Conservation (phyloP, 2,888 invertebrate genomes). For the Pseudoips prasinana region DNA sequence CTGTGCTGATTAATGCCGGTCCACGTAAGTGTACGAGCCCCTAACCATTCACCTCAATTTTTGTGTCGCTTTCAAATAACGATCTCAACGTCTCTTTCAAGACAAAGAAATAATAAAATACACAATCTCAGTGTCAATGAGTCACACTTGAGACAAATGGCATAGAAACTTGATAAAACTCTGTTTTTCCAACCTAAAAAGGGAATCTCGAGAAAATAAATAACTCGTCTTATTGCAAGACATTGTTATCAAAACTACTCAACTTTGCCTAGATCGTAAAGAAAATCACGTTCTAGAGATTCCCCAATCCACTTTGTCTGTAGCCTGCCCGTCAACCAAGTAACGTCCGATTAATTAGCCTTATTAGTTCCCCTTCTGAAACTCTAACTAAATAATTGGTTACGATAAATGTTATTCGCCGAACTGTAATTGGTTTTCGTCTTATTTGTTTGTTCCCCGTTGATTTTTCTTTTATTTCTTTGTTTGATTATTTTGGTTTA, state of each 20-base stretch:
- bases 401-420: slow-evolving; percentile 51
- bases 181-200: no score
- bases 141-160: no score
- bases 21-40: no score
- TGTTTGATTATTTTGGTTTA: slow-evolving; percentile 19
- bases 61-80: no score
- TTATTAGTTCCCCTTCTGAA: slow-evolving; percentile 42
- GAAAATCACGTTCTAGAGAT: neutral
- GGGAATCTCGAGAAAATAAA: no score
- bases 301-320: slow-evolving; percentile 15
- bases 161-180: no score
- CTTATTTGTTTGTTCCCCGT: slow-evolving; percentile 41
- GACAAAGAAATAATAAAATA: no score
- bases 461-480: slow-evolving; percentile 38
- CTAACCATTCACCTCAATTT: no score
- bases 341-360: slow-evolving; percentile 41
- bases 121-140: no score
- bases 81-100: no score
- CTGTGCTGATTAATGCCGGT: no score
- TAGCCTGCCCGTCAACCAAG: slow-evolving; percentile 22
- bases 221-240: no score
- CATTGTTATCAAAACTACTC: neutral
- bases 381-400: slow-evolving; percentile 56
- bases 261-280: slow-evolving; percentile 8
- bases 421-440: slow-evolving; percentile 51